Evolutionary conservation across 2,888 invertebrate genomes (phyloP), one percentile per base, ranked within the genome.

Genomic region (Odontocerum albicorne): DNA sequence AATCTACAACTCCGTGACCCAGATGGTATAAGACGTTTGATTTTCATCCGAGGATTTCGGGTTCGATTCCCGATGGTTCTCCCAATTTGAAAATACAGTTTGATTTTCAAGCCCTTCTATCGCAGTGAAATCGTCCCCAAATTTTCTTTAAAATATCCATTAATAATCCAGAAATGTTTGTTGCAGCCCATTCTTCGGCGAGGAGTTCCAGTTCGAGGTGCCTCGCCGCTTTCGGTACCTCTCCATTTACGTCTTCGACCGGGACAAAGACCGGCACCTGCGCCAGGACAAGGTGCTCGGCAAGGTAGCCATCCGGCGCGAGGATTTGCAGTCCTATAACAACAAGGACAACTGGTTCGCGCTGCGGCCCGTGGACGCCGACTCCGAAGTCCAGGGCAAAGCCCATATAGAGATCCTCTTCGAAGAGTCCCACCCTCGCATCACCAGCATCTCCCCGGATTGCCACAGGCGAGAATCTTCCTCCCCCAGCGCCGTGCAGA

Each of bases 271-370:
- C 43, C 57, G 57, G 22, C 88, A 88, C 66, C 81, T 88, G 71
- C 91, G 90, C 69, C 90, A 90, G 69, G 90, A 92, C 72, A 90
- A 90, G 72, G 84, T 87, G 4, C 72, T 74, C 55, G 74, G 74
- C 22, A 90, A 90, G 71, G 93, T 94, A 62, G 91, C 93, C 50
- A 88, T 95, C 69, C 89, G 90, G 70, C 84, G 91, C 59, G 92
- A 92, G 69, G 92, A 94, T 66, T 76, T 95, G 63, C 86, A 90
- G 65, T 84, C 85, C 62, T 93, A 92, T 73, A 91, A 93, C 73
- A 90, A 91, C 69, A 92, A 91, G 68, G 95, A 95, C 72, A 90
- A 93, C 69, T 95, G 95, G 95, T 94, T 95, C 70, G 85, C 90
- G 46, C 74, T 92, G 70, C 82, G 87, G 65, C 86, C 90, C 21